Percentiles rank a stretch among this genome's conserved stretches.
Evolutionary conservation across 1,140 invertebrate species (phyloP).

Genomic region (Cherax quadricarinatus): DNA sequence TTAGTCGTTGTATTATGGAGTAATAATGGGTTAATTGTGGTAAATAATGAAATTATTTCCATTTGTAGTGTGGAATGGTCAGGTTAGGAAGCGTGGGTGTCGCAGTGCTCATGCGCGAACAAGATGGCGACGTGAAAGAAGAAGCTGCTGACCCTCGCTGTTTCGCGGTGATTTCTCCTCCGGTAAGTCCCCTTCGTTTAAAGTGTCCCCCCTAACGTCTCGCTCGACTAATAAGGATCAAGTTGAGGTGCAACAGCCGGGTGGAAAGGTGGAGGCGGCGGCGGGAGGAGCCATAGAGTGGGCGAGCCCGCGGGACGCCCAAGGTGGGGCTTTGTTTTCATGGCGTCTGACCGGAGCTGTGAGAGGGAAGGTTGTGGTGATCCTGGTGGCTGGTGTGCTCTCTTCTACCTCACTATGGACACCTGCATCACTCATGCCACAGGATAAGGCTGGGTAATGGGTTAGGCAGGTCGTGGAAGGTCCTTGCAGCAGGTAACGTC

Average conservation of each 20-base stretch:
- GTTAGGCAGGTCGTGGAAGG: no score
- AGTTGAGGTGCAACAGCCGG: neutral
- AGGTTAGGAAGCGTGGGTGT: neutral
- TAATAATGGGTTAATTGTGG: no score
- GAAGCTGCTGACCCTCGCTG: slow-evolving; percentile 32
- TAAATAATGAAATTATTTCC: neutral
- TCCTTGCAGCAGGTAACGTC: no score
- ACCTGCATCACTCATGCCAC: no score
- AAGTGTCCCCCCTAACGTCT: no score
- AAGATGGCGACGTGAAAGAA: slow-evolving; percentile 63
- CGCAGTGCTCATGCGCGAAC: slow-evolving; percentile 43
- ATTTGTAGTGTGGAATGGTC: neutral
- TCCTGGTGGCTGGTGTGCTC: neutral
- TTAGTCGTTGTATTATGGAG: no score
- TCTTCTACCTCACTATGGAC: neutral
- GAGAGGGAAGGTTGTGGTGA: neutral
- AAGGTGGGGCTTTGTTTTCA: slow-evolving; percentile 54
- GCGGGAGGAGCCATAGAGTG: neutral
- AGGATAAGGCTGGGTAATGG: no score
- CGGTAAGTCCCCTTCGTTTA: slow-evolving; percentile 15
- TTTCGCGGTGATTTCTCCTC: slow-evolving; percentile 48
- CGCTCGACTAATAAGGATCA: neutral
- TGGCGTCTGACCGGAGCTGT: neutral
- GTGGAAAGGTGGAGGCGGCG: no score
- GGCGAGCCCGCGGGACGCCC: neutral